Base-by-base conservation (phyloP, 2,113 vertebrate genomes). In the Sebastes fasciatus region DNA sequence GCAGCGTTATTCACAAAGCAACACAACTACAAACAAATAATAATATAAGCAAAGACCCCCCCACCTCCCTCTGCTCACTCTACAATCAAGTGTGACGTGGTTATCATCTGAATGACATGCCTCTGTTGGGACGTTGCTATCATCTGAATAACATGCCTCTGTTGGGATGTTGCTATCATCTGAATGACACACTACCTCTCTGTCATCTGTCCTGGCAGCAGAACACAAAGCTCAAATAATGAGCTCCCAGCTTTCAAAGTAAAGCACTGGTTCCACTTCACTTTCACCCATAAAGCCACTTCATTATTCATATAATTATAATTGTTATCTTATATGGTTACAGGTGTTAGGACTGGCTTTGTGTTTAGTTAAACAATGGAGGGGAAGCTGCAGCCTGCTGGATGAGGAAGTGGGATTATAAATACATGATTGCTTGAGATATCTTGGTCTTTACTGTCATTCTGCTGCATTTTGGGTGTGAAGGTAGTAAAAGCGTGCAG, bases 61-160 rank as follows among this genome's bases (percentile, higher is more conserved):
- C 72, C 40, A 5, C 61, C 54, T 67, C 67, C 19, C 2, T 17
- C 70, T 74, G 64, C 74, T 2, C 16, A 12, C 70, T 62, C 45
- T 80, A 6, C 73, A 78, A 87, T 84, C 64, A 66, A 55, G 19
- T 4, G 1, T 51, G 70, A 3, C 8, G 42, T 66, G 70, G 58
- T 58, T 79, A 87, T 80, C 80, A 63, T 12, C 80, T 77, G 77
- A 48, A 60, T 6, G 40, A 77, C 68, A 84, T 19, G 19, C 19
- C 52, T 55, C 52, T 13, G 52, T 55, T 7, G 2, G 73, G 72
- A 83, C 55, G 6, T 51, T 14, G 17, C 52, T 55, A 55, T 55
- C 52, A 13, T 7, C 52, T 55, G 17, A 4, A 55, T 8, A 9
- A 55, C 52, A 54, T 17, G 17, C 17, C 52, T 54, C 52, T 4